Evolutionary conservation across 1,140 invertebrate genomes (phyloP).

Genomic region (Cylas formicarius): DNA sequence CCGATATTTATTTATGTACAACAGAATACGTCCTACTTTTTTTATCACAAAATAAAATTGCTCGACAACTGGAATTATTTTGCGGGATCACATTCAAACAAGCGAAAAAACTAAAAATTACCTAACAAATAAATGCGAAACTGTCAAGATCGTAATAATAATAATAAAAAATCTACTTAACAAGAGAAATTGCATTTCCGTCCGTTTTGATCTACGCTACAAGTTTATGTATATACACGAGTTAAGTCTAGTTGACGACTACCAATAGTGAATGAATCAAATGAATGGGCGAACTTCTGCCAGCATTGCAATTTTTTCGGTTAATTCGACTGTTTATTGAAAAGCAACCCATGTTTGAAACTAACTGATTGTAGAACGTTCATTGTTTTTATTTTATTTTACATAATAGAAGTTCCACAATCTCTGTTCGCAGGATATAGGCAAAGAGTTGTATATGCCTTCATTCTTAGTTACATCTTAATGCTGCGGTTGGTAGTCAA

Average conservation of each 20-base stretch:
- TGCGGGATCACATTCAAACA: conserved; percentile 34
- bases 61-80: conserved; percentile 32
- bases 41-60: conserved; percentile 38
- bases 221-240: conserved; percentile 5
- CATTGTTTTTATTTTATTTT: no score
- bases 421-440: no score
- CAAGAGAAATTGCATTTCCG: conserved; percentile 28
- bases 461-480: no score
- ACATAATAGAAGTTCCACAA: no score
- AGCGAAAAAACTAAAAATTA: conserved; percentile 32
- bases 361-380: no score
- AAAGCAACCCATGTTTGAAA: no score
- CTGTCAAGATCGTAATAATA: conserved; percentile 14
- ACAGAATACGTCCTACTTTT: neutral
- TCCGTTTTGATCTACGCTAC: conserved; percentile 21
- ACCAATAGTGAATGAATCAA: neutral
- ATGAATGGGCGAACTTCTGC: neutral
- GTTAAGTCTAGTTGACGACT: neutral
- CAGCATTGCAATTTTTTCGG: neutral
- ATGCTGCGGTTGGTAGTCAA: no score
- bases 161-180: conserved; percentile 13
- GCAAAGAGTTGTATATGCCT: no score
- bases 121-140: conserved; percentile 31
- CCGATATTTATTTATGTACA: neutral
- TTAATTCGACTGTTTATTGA: no score